Conservation (phyloP, 2,888 invertebrate species). For the Drosophila niveifrons region DNA sequence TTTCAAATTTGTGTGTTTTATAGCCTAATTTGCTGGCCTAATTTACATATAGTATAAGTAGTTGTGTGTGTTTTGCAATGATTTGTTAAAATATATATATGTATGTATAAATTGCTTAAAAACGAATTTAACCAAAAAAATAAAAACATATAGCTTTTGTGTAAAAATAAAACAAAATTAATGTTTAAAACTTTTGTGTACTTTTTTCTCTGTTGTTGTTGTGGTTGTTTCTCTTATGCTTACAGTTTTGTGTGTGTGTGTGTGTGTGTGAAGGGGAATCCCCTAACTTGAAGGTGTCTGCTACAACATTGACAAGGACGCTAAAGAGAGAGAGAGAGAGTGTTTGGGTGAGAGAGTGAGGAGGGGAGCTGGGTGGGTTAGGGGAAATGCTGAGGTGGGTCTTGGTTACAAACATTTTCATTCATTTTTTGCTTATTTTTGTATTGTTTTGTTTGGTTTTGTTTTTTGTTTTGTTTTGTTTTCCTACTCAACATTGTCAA, state of each 20-base stretch:
- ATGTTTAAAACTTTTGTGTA: constrained; percentile 70
- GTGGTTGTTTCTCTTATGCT: constrained; percentile 38
- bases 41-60: constrained; percentile 55
- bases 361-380: neutral
- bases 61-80: constrained; percentile 35
- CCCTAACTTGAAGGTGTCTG: constrained; percentile 20
- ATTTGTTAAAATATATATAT: constrained; percentile 63
- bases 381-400: constrained; percentile 73
- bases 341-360: neutral
- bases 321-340: constrained; percentile 30
- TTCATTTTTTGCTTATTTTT: constrained; percentile 10
- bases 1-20: constrained; percentile 16
- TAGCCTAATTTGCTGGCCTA: constrained; percentile 48
- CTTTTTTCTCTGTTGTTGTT: constrained; percentile 48
- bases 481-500: constrained; percentile 61
- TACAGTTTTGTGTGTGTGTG: constrained; percentile 37
- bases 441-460: too few species aligned
- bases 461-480: constrained; percentile 23
- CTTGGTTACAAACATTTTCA: constrained; percentile 25
- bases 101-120: constrained; percentile 48
- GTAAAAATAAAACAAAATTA: constrained; percentile 63
- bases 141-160: constrained; percentile 32
- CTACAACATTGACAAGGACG: constrained; percentile 40
- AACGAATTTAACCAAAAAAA: constrained; percentile 73
- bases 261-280: constrained; percentile 8